Base-by-base conservation (phyloP, 37 sponge, comb jelly and placozoan species). In the Amphimedon queenslandica region DNA sequence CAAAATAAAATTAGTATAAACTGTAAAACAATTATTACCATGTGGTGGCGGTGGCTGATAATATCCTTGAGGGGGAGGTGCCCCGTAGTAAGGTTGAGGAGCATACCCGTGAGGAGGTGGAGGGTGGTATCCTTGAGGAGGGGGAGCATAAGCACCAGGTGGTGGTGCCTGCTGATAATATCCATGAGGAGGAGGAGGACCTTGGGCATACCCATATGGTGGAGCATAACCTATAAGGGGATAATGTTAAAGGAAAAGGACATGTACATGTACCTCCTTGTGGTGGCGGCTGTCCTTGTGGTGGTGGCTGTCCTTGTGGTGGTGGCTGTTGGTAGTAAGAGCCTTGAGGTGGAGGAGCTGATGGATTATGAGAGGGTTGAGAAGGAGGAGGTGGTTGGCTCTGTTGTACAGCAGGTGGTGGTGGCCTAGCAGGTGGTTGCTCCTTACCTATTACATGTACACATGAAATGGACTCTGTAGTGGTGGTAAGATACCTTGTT, bases 291-390 rank as follows among this genome's bases (percentile, higher is more conserved):
- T 81, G 75, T 47, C 27, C 75, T 4, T 47, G 61, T 3, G 75
- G 76, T 29, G 80, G 80, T 16, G 79, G 79, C 53, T n/a, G 32
- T 56, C 74, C 65, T 25, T 74, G 83, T 27, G 71, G 77, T 3
- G 77, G 72, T 51, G 71, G 73, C 23, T 31, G 76, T 24, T 70
- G 80, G 65, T 70, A 40, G 64, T 30, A 47, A 43, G 42, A 61
- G 28, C 27, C 75, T 2, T 47, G 61, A 16, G 80, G 76, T 27
- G 80, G 80, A 16, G 79, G 79, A 34, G 74, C 74, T 37, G 66
- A 6, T 3, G 84, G 70, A n/a, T 58, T 67, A 29, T 18, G 24
- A 29, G 66, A 67, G 42, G 33, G 56, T 20, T 55, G 65, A 2
- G 84, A 35, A 2, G 70, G 75, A 4, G 77, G 71, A 24, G 77